These are phyloP conservation scores for Cheilosia pagana DNA, from an alignment of 2,888 invertebrate species.

Conservation along the genomic window DNA sequence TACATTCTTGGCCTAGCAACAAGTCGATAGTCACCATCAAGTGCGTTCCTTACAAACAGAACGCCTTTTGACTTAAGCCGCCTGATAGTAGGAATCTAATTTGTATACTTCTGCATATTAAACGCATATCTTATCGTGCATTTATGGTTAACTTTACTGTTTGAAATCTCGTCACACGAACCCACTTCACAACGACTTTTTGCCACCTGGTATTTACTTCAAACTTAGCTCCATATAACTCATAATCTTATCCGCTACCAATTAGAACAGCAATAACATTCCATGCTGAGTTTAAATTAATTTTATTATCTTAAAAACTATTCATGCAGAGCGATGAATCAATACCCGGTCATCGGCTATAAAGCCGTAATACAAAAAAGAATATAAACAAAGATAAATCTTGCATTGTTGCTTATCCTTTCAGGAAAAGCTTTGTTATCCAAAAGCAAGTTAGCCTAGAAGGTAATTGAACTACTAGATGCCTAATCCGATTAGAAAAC, in stretches of 20 bases:
- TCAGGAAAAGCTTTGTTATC: slow-evolving; percentile 55
- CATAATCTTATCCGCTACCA: background rate
- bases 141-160: too few species aligned
- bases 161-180: too few species aligned
- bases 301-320: slow-evolving; percentile 27
- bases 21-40: too few species aligned
- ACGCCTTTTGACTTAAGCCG: too few species aligned
- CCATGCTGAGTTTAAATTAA: background rate
- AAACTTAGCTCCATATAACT: too few species aligned
- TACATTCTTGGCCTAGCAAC: background rate
- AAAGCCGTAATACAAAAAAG: slow-evolving; percentile 43
- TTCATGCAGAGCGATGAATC: slow-evolving; percentile 26
- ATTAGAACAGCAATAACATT: slow-evolving; percentile 15
- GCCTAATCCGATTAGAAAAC: slow-evolving; percentile 61
- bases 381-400: slow-evolving; percentile 21
- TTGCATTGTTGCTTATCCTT: slow-evolving; percentile 14
- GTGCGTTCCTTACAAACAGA: too few species aligned
- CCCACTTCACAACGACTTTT: too few species aligned
- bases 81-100: too few species aligned
- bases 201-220: too few species aligned
- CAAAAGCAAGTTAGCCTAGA: slow-evolving; percentile 60
- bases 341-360: slow-evolving; percentile 24
- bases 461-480: slow-evolving; percentile 58
- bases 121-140: too few species aligned
- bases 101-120: too few species aligned